Evolutionary conservation across 2,888 invertebrate species (phyloP).

Genomic region (Mycalesis mineus): DNA sequence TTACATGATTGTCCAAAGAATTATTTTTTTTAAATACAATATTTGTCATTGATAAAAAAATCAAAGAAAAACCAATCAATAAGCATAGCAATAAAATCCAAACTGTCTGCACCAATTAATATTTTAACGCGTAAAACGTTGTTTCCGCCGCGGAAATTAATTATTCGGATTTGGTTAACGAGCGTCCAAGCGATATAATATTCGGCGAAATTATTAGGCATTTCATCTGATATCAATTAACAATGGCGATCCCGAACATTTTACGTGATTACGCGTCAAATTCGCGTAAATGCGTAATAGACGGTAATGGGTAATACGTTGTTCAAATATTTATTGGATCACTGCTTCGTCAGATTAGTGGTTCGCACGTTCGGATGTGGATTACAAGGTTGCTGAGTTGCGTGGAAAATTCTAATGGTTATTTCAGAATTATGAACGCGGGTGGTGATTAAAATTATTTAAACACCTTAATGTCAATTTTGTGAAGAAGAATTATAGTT

Average conservation of each 20-base stretch:
- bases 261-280: slow-evolving; percentile 48
- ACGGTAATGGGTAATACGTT: slow-evolving; percentile 27
- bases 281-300: slow-evolving; percentile 37
- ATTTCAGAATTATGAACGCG: no score
- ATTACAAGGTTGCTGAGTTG: no score
- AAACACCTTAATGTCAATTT: no score
- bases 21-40: no score
- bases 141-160: slow-evolving; percentile 41
- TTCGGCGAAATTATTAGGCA: slow-evolving; percentile 42
- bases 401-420: no score
- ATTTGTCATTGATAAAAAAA: background rate
- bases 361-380: no score
- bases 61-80: background rate
- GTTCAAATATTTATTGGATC: slow-evolving; percentile 48
- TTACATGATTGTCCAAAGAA: no score
- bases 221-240: slow-evolving; percentile 55
- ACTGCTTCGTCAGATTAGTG: background rate
- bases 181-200: slow-evolving; percentile 30
- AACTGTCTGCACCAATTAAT: slow-evolving; percentile 24
- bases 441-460: no score
- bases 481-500: no score
- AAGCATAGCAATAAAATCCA: slow-evolving; percentile 13
- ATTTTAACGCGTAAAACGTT: slow-evolving; percentile 15
- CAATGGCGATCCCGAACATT: slow-evolving; percentile 46
- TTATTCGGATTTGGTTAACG: slow-evolving; percentile 54